Conservation (phyloP, 2,113 vertebrate species). For the Miniopterus natalensis region DNA sequence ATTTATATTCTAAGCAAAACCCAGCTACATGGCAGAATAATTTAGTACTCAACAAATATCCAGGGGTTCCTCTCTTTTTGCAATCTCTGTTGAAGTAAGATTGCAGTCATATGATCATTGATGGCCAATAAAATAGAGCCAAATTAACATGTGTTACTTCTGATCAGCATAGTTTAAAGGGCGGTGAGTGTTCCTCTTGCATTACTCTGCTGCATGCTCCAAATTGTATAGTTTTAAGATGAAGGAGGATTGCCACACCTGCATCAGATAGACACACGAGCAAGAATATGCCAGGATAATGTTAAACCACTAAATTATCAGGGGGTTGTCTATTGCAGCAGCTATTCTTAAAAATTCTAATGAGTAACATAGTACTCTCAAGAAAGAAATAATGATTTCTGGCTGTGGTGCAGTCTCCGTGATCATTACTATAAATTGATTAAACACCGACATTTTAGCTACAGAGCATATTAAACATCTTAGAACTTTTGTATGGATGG, state of each 20-base stretch:
- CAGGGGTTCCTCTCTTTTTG: not conserved
- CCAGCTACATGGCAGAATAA: not conserved
- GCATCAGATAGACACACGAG: not conserved
- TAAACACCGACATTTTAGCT: not conserved
- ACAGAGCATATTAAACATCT: no score
- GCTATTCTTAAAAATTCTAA: not conserved
- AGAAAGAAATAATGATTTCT: not conserved
- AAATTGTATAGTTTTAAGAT: not conserved
- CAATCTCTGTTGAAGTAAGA: not conserved
- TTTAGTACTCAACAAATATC: not conserved
- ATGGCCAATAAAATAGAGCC: not conserved
- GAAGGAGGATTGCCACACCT: not conserved
- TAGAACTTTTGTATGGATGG: not conserved
- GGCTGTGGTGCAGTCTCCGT: no score
- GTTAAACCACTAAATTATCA: not conserved
- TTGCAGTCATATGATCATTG: not conserved
- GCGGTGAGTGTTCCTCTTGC: accelerated
- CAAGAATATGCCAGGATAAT: not conserved
- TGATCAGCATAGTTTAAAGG: not conserved
- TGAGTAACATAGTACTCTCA: not conserved
- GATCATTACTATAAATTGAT: not conserved
- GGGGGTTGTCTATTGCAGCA: not conserved
- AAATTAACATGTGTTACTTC: not conserved
- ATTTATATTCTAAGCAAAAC: not conserved
- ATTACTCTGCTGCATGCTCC: not conserved